A percentile compares a stretch with the other conserved stretches of the same genome.
Evolutionary conservation across 2,113 vertebrate species (phyloP).

Genomic region (Charadrius vociferus): DNA sequence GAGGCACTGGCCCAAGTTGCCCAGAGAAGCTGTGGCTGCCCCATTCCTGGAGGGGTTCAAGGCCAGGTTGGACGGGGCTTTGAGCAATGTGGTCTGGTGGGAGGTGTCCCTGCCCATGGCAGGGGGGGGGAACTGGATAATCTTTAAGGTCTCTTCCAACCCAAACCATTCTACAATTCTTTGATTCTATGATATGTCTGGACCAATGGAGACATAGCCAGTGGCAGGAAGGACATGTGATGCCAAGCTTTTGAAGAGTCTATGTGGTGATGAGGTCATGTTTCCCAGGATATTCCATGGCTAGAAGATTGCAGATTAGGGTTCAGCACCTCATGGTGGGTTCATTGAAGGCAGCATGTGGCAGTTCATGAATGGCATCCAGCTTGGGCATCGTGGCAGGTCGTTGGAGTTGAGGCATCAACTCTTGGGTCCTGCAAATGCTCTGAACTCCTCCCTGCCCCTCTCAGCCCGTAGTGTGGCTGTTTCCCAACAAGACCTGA

Average conservation of each 20-base stretch:
- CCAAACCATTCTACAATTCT: too few species aligned
- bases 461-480: rapidly evolving
- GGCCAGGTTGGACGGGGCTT: too few species aligned
- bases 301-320: neutral
- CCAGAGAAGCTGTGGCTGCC: too few species aligned
- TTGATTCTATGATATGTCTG: neutral
- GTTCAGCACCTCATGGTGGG: neutral
- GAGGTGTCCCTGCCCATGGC: too few species aligned
- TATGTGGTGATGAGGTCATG: neutral
- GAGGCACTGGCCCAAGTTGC: too few species aligned
- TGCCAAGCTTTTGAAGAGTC: neutral
- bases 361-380: rapidly evolving
- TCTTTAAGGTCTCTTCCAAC: too few species aligned
- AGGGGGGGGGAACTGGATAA: too few species aligned
- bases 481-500: neutral
- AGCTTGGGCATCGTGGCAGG: neutral
- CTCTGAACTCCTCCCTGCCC: neutral
- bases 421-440: neutral
- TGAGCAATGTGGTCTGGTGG: too few species aligned
- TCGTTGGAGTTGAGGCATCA: neutral
- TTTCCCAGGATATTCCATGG: rapidly evolving
- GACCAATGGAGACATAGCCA: neutral
- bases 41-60: too few species aligned
- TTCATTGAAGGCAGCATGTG: rapidly evolving
- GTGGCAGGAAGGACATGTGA: neutral